Conservation (phyloP, 2,797 vertebrate species). For the Peromyscus melanophrys region DNA sequence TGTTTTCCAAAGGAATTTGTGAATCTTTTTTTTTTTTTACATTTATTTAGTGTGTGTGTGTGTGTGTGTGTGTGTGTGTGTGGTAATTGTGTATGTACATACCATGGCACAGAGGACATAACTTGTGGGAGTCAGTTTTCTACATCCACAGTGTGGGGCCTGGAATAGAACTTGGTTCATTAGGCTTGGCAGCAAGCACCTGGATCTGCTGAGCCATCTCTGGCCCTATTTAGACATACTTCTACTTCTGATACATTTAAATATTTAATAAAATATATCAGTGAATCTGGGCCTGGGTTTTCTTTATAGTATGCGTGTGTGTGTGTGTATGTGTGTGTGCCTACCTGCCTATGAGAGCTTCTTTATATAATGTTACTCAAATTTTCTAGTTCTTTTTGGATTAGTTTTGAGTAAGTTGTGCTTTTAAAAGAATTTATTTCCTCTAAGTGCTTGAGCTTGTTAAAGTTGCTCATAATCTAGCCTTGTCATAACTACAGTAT, state of each 20-base stretch:
- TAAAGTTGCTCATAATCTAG: constrained; percentile 51
- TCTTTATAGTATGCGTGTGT: neutral
- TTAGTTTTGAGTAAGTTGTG: constrained; percentile 49
- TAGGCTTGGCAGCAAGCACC: neutral
- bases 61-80: no score
- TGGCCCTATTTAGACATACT: neutral
- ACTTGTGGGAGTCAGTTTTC: neutral
- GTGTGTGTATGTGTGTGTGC: no score
- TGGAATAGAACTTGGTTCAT: neutral
- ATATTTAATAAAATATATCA: constrained; percentile 64
- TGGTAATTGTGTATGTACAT: no score
- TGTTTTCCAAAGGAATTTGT: constrained; percentile 63
- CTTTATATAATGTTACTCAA: constrained; percentile 56
- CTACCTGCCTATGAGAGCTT: neutral
- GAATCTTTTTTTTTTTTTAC: neutral
- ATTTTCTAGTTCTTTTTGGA: constrained; percentile 41
- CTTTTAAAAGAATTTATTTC: constrained; percentile 70
- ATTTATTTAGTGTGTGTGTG: neutral
- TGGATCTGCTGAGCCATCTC: neutral
- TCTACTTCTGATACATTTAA: constrained; percentile 29
- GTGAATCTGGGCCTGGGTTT: neutral
- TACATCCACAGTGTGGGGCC: neutral
- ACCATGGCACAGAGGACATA: neutral
- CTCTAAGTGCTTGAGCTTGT: constrained; percentile 35
- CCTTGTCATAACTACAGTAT: no score